These are phyloP conservation scores for Chorisops tibialis DNA, from an alignment of 2,888 invertebrate species.

Conservation along the genomic window DNA sequence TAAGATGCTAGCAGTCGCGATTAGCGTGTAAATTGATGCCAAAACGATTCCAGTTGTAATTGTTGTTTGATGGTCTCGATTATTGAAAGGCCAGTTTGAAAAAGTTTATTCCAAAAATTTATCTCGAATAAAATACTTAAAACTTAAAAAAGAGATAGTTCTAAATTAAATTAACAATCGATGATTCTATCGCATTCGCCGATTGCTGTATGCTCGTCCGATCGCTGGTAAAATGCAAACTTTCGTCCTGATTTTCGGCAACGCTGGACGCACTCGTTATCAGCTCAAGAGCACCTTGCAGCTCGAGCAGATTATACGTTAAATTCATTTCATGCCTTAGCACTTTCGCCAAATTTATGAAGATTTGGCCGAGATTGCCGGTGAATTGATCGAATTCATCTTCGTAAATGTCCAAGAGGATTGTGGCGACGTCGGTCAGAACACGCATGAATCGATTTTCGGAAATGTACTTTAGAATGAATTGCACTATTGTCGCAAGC, in stretches of 20 bases:
- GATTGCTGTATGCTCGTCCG: constrained; percentile 42
- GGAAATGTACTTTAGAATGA: constrained; percentile 70
- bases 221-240: constrained; percentile 35
- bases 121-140: background rate
- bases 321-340: constrained; percentile 67
- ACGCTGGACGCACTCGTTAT: constrained; percentile 61
- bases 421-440: constrained; percentile 69
- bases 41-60: too few species aligned
- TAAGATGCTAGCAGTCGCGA: too few species aligned
- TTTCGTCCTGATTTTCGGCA: constrained; percentile 44
- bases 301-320: constrained; percentile 60
- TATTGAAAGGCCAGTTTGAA: too few species aligned
- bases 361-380: constrained; percentile 59
- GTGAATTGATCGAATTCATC: constrained; percentile 61
- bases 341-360: constrained; percentile 60
- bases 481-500: constrained; percentile 66
- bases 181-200: constrained; percentile 41
- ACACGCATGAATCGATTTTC: constrained; percentile 71
- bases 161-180: constrained; percentile 8
- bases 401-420: constrained; percentile 73
- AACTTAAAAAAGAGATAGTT: background rate
- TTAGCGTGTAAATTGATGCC: too few species aligned
- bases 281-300: constrained; percentile 69
- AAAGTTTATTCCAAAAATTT: background rate
- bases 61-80: too few species aligned